A percentile compares a stretch with the other conserved stretches of the same genome.
These are phyloP conservation scores for Ahaetulla prasina DNA, from an alignment of 2,113 vertebrate species.

Conservation along the genomic window DNA sequence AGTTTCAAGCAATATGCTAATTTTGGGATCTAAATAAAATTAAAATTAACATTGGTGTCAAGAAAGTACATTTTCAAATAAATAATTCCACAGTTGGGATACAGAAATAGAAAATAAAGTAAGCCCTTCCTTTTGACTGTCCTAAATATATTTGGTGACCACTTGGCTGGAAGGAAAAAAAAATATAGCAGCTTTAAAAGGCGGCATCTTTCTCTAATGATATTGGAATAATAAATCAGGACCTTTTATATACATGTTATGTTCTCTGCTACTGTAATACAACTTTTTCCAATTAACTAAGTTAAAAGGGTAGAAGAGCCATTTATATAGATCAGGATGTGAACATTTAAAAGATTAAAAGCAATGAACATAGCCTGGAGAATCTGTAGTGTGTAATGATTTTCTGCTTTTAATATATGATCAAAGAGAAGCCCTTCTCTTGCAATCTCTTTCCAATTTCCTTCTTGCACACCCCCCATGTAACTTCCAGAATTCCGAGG, in stretches of 20 bases:
- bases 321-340: neutral
- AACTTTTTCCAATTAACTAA: neutral
- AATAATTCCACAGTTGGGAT: neutral
- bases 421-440: neutral
- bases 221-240: too few relatives aligned
- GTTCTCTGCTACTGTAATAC: neutral
- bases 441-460: neutral
- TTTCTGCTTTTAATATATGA: neutral
- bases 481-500: neutral
- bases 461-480: neutral
- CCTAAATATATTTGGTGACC: neutral
- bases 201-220: too few relatives aligned
- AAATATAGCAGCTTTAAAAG: neutral
- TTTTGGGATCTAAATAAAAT: neutral
- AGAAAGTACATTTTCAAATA: neutral
- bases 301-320: neutral
- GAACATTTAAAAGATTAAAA: neutral
- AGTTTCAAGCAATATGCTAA: neutral
- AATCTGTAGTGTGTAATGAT: neutral
- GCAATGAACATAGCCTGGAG: neutral
- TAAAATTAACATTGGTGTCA: neutral
- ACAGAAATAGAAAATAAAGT: neutral
- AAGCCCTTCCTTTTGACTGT: neutral
- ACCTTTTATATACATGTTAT: neutral
- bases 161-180: neutral